Evolutionary conservation across 2,888 invertebrate species (phyloP), one percentile per base, ranked within the genome.

Genomic region (Leptothorax acervorum): DNA sequence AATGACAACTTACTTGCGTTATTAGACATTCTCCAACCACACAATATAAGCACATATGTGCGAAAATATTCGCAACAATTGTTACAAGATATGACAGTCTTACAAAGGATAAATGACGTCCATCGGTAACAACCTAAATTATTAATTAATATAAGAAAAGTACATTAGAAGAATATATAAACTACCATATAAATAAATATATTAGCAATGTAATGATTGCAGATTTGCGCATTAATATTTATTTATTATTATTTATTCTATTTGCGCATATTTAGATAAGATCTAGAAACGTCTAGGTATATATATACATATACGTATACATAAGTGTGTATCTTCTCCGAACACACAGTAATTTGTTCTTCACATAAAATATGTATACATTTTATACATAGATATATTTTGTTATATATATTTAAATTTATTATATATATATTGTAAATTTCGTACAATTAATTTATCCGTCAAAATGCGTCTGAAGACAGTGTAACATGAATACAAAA

Each of bases 21-120:
- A 48, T 57, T n/a, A 85, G 60, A 76, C 57, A 63, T 55, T 87
- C 85, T 45, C 85, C 87, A 11, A 79, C 66, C 18, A 57, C 18
- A n/a, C 82, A 87, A 51, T 85, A 87, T 5, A 86, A 28, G 6
- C 45, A 65, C 70, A 65, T 87, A 48, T 79, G 85, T 12, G 53
- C 18, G 11, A 83, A 71, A n/a, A 79, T 62, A 15, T 51, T 79
- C 4, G 2, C 0, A 12, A 83, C 4, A 15, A 55, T 4, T 11
- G 6, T 5, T 4, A 62, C 1, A 18, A 79, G 23, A 1, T 9
- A 39, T 51, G 9, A 39, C 4, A 76, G 35, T 51, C 75, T 76
- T 12, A 76, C 28, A 11, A 76, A 3, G 28, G 65, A 76, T 18
- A 63, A 65, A 75, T 63, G 75, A 51, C 62, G 75, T 48, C 62